Percentiles rank a stretch among this genome's conserved stretches.
phyloP scores from a whole-genome alignment of 2,113 vertebrate species.

The Erythrolamprus reginae region DNA sequence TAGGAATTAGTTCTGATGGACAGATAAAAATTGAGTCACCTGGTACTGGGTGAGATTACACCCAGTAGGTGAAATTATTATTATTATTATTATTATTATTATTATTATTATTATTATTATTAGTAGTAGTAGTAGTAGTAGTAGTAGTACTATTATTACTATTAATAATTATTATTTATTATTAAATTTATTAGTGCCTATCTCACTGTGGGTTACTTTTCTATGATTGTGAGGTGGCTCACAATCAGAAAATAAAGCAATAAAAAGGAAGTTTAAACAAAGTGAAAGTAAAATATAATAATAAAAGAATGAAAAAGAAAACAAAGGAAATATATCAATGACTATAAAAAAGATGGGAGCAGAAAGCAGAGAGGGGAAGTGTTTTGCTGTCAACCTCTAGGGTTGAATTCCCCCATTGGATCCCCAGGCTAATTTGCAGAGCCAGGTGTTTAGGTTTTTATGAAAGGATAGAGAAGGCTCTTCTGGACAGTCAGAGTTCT shows the following conservation, averaged over 20 bases:
- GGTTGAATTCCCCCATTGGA: not conserved
- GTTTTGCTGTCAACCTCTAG: not conserved
- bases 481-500: not conserved
- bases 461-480: not conserved
- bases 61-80: not conserved
- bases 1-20: not conserved
- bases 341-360: not conserved
- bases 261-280: not conserved
- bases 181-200: not conserved
- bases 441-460: not conserved
- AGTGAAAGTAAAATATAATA: not conserved
- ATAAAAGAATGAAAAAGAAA: not conserved
- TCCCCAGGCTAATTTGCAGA: not conserved
- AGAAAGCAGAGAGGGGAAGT: not conserved
- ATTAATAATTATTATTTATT: too few relatives aligned
- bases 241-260: not conserved
- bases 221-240: too few relatives aligned
- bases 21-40: not conserved
- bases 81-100: not conserved
- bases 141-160: not conserved
- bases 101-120: not conserved
- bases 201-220: not conserved
- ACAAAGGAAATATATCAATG: not conserved
- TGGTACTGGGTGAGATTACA: not conserved
- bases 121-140: too few relatives aligned